Percentiles rank a stretch among this genome's conserved stretches.
Evolutionary conservation across 1,140 invertebrate species (phyloP).

Genomic region (Trichonephila inaurata): DNA sequence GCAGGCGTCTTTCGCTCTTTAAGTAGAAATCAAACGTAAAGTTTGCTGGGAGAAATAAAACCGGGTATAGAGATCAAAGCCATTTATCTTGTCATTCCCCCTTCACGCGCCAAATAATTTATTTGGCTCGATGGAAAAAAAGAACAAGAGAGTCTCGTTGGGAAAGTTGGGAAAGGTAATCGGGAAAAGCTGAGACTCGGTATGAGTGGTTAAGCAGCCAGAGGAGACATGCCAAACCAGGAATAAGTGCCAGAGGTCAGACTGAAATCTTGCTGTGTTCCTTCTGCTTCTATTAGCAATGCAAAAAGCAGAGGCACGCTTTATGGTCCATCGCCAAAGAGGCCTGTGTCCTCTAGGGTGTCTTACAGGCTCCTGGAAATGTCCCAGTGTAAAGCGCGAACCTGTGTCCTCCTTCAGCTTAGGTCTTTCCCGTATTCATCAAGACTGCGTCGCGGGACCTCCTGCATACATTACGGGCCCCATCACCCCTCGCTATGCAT

Average conservation of each 20-base stretch:
- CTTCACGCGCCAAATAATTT: conserved; percentile 63
- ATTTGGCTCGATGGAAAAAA: conserved; percentile 32
- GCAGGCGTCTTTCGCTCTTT: conserved; percentile 19
- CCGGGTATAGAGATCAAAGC: conserved; percentile 50
- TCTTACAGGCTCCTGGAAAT: conserved; percentile 65
- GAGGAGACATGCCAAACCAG: conserved; percentile 57
- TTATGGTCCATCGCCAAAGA: conserved; percentile 73
- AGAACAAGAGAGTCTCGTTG: conserved; percentile 5
- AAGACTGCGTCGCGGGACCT: conserved; percentile 63
- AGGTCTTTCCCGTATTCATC: conserved; percentile 70
- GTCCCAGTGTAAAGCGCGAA: conserved; percentile 69
- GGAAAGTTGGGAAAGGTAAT: conserved; percentile 20
- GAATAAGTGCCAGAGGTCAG: conserved; percentile 67
- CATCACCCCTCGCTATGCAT: conserved; percentile 58
- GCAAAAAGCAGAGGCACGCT: conserved; percentile 74
- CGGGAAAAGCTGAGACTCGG: conserved; percentile 42
- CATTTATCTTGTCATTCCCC: conserved; percentile 69
- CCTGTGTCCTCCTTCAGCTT: conserved; percentile 64
- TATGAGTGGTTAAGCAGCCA: conserved; percentile 61
- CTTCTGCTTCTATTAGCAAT: conserved; percentile 72
- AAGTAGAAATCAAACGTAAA: conserved; percentile 65
- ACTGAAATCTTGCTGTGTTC: conserved; percentile 50
- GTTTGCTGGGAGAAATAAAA: conserved; percentile 22
- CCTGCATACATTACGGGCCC: conserved; percentile 70
- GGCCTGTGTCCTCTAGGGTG: conserved; percentile 57